Conservation (phyloP, 2,888 invertebrate species). For the Bellardia pandia region DNA sequence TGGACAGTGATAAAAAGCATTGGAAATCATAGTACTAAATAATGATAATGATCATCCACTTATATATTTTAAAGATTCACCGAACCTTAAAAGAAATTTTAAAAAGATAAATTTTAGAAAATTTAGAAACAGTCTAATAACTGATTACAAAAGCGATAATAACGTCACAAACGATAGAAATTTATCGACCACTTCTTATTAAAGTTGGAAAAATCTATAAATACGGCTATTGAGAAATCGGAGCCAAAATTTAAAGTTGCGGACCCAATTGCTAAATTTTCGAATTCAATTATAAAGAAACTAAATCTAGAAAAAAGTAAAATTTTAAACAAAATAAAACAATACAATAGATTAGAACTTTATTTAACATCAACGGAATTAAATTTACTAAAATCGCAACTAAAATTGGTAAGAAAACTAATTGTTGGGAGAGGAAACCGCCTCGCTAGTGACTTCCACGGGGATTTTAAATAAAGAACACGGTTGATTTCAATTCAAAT, state of each 20-base stretch:
- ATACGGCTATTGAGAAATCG: neutral
- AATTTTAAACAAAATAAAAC: neutral
- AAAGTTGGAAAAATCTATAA: neutral
- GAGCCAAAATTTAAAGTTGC: neutral
- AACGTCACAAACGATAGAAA: slow-evolving; percentile 12
- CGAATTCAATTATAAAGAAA: neutral
- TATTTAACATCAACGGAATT: neutral
- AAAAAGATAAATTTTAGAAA: neutral
- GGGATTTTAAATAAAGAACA: too few species aligned
- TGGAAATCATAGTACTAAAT: neutral
- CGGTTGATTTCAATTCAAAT: too few species aligned
- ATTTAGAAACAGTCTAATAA: too few species aligned
- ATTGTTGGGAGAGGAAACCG: too few species aligned
- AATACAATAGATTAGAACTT: slow-evolving; percentile 16
- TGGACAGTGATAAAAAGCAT: slow-evolving; percentile 3
- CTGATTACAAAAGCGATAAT: neutral
- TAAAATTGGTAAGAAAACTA: neutral
- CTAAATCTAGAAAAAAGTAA: neutral
- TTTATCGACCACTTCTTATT: neutral
- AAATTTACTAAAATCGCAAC: neutral
- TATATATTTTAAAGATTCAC: neutral
- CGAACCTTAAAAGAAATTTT: neutral
- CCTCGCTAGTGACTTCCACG: too few species aligned
- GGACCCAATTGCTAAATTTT: neutral
- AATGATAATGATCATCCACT: neutral